phyloP scores from a whole-genome alignment of 1,140 invertebrate genomes.

The Papilio polyxenes region DNA sequence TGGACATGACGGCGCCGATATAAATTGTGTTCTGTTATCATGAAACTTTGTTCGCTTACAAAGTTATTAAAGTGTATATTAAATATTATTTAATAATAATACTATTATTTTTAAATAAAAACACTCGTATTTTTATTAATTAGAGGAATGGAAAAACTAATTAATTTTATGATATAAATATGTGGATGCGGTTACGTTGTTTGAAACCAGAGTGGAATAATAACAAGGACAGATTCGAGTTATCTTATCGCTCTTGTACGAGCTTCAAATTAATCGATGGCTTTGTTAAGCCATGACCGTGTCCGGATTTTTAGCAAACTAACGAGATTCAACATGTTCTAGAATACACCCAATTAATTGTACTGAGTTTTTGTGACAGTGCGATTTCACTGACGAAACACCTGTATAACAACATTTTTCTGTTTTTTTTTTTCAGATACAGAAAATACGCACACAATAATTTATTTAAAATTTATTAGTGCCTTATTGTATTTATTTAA shows the following conservation, averaged over 20 bases:
- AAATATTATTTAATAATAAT: too few species aligned
- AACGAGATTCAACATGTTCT: neutral
- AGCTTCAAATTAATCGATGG: slow-evolving; percentile 31
- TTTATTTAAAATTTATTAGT: too few species aligned
- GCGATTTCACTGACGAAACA: too few species aligned
- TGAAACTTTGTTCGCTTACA: slow-evolving; percentile 35
- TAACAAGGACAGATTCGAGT: slow-evolving; percentile 30
- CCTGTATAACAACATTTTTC: too few species aligned
- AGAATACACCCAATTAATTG: neutral
- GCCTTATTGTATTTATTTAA: too few species aligned
- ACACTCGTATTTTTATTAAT: neutral
- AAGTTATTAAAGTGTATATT: neutral
- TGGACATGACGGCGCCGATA: slow-evolving; percentile 45
- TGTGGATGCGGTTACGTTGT: neutral
- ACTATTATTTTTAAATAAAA: too few species aligned
- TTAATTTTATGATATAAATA: neutral
- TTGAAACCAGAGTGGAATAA: neutral
- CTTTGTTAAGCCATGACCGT: slow-evolving; percentile 27
- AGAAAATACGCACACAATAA: neutral
- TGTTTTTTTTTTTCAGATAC: too few species aligned
- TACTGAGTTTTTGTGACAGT: too few species aligned
- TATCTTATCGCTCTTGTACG: slow-evolving; percentile 23
- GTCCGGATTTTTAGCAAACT: slow-evolving; percentile 11
- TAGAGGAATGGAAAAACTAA: neutral
- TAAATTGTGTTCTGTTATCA: slow-evolving; percentile 43